Evolutionary conservation across 2,797 vertebrate genomes (phyloP), one percentile per base, ranked within the genome.

Genomic region (Adrianichthys oophorus): DNA sequence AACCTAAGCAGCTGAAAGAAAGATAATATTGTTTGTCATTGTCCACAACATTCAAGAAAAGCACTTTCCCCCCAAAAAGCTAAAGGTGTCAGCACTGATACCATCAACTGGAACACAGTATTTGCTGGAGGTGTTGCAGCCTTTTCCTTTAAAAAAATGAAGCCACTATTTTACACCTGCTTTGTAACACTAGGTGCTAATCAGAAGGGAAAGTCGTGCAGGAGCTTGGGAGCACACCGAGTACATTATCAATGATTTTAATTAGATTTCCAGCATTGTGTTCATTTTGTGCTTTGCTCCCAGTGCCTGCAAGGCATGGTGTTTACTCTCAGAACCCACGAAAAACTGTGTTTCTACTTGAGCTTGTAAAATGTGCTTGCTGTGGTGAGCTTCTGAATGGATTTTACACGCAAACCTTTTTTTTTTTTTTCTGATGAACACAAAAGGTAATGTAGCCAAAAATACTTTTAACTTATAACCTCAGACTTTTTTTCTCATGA

Each of bases 401-500:
- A 37, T 78, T 51, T 77, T 58, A 72, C 43, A 62, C 68, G 63
- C 58, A 61, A 53, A 68, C 56, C 26, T 59, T 68, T 45, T 21
- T 19, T 21, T 21, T 21, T 21, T 54, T 21, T 21, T 76, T 74
- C 50, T 70, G 42, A 66, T 55, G 19, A 74, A 75, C 61, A 53
- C 52, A 56, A 76, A 60, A 55, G 75, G 62, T 78, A 81, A 73
- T 70, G 72, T 78, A 78, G 59, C 83, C 73, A 81, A 72, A 68
- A 70, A 76, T 79, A 78, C 32, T 85, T 82, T 85, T 79, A 83
- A 83, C 48, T 0, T 80, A 52, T 80, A 79, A 80, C 76, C 74
- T 82, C 72, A 76, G 82, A 61, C 59, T 80, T 78, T 84, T 80
- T 86, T 82, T 85, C 85, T 85, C 80, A 85, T 72, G 72, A 78